Evolutionary conservation across 2,113 vertebrate species (phyloP).

Genomic region (Poeciliopsis occidentalis): DNA sequence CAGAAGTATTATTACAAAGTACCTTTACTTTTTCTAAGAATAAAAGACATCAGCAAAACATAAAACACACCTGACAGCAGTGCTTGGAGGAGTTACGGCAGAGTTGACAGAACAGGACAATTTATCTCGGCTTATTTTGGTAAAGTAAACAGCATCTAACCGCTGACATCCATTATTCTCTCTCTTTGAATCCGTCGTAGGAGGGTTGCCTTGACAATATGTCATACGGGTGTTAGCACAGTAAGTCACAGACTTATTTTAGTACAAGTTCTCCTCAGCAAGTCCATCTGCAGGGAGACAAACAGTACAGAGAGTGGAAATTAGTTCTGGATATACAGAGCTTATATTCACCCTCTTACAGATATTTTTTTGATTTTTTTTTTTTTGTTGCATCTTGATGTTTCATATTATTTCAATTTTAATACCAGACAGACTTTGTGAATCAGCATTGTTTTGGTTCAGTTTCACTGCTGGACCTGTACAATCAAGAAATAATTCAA

Average conservation of each 20-base stretch:
- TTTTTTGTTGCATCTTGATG: no score
- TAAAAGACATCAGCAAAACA: slow-evolving; percentile 28
- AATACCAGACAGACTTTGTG: not conserved
- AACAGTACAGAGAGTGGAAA: not conserved
- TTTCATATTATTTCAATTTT: not conserved
- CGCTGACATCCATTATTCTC: slow-evolving; percentile 32
- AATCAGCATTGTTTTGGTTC: not conserved
- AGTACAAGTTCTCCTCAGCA: slow-evolving; percentile 71
- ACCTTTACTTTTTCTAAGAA: slow-evolving; percentile 42
- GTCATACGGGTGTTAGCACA: slow-evolving; percentile 71
- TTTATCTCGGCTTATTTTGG: slow-evolving; percentile 28
- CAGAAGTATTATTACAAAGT: slow-evolving; percentile 31
- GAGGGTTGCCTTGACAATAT: slow-evolving; percentile 75
- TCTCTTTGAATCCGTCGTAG: slow-evolving; percentile 43
- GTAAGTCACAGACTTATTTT: slow-evolving; percentile 78
- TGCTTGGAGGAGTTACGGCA: slow-evolving; percentile 38
- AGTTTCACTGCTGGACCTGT: not conserved
- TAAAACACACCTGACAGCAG: slow-evolving; percentile 29
- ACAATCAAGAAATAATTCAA: not conserved
- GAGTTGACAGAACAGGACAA: slow-evolving; percentile 11
- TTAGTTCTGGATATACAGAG: not conserved
- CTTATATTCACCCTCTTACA: slow-evolving; percentile 43
- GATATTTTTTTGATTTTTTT: not conserved
- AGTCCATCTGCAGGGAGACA: slow-evolving; percentile 64
- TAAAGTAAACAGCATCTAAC: slow-evolving; percentile 19